Base-by-base conservation (phyloP, 2,888 invertebrate species). In the Mimas tiliae region DNA sequence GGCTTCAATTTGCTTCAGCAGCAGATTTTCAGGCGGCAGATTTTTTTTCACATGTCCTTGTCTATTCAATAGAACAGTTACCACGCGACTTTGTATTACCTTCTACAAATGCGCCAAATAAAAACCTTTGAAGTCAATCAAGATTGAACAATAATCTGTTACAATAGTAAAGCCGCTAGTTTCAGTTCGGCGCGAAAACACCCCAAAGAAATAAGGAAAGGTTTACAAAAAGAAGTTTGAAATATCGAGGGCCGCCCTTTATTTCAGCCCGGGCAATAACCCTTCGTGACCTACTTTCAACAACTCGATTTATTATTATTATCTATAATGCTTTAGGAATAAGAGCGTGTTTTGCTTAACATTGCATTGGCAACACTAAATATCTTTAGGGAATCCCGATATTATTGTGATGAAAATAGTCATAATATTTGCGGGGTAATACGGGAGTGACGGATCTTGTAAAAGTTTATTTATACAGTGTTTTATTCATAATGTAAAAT, bases 241-340 rank as follows among this genome's bases (percentile, higher is more conserved):
- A 70, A 75, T 79, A 76, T 78, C 72, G 76, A 74, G 73, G 73
- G 71, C 72, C 76, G 78, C 80, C 80, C 79, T 79, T 79, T 78
- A 76, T 73, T 76, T 76, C 69, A 77, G 69, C 76, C 70, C 77
- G 78, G 80, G 66, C 80, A 75, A 75, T 75, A 73, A 79, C 80
- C 80, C 75, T 75, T 47, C 64, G 52, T 65, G 79, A 79, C 79
- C 79, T 67, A 79, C 69, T 78, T 79, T 66, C 55, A 66, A 42
- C 33, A 27, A 51, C 64, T 68, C 68, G 69, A 66, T 70, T 66
- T 52, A 67, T 52, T 38, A 67, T 52, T 38, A 66, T 69, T 67
- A 65, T 65, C 65, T 70, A 63, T 78, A 77, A 69, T 47, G 12
- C 48, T 1, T 55, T 19, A 9, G 16, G 0, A 4, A 67, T 72